Evolutionary conservation across 2,797 vertebrate species (phyloP).

Genomic region (Salmo trutta): DNA sequence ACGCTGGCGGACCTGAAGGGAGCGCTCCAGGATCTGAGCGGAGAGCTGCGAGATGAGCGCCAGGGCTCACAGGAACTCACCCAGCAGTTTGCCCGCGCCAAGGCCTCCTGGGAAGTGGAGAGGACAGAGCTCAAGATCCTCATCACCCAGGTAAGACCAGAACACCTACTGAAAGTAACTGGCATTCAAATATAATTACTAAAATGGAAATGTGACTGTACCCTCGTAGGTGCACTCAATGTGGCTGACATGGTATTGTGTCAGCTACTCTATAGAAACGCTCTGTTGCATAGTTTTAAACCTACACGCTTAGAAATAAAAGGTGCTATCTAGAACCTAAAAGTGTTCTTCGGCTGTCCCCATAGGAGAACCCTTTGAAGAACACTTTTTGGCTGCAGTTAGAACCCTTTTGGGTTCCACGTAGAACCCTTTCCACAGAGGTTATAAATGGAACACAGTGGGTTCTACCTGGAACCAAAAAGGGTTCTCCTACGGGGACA

Average conservation of each 20-base stretch:
- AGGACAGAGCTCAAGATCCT: slow-evolving; percentile 88
- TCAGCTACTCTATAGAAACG: not conserved
- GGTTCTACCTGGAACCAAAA: too few species aligned
- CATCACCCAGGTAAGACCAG: slow-evolving; percentile 81
- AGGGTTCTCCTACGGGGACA: too few species aligned
- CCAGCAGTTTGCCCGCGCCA: slow-evolving; percentile 97
- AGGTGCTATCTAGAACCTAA: too few species aligned
- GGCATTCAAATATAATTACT: not conserved
- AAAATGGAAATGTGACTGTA: too few species aligned
- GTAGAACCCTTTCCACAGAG: too few species aligned
- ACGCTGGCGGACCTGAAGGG: slow-evolving; percentile 90
- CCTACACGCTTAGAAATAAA: too few species aligned
- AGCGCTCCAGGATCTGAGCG: slow-evolving; percentile 90
- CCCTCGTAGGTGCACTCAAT: not conserved
- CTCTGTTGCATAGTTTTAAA: not conserved
- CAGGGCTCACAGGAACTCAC: slow-evolving; percentile 91
- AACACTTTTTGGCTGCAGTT: too few species aligned
- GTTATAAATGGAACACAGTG: too few species aligned
- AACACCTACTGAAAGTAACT: not conserved
- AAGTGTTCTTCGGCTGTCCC: too few species aligned
- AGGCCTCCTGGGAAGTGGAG: slow-evolving; percentile 96
- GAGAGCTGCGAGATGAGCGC: slow-evolving; percentile 88
- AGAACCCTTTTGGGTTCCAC: too few species aligned
- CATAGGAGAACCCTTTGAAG: too few species aligned
- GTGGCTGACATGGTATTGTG: not conserved